Base-by-base conservation (phyloP, 1,140 invertebrate species). In the Scaptodrosophila lebanonensis region DNA sequence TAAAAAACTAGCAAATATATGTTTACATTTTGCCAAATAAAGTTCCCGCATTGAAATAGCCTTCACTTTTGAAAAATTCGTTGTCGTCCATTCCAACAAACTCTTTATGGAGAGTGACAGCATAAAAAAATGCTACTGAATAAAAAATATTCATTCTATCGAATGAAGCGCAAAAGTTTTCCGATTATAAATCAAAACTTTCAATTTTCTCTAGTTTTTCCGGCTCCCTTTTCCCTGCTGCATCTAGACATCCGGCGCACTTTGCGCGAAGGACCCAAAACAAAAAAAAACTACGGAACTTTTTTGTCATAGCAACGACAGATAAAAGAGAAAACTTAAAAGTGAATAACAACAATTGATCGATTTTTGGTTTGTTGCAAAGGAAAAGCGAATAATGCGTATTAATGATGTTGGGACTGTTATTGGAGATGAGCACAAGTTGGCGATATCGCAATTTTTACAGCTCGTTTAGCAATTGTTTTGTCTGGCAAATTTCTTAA, bases 171-270 rank as follows among this genome's bases (percentile, higher is more conserved):
- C 38, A 47, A 76, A 75, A 70, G 47, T 75, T 76, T 58, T 61
- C 18, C 70, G 71, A 57, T 67, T 77, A 67, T 67, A 77, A 72
- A 71, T 79, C 63, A 77, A 72, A 77, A 77, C 73, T 72, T 77
- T 79, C 58, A 52, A 72, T 64, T 71, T 77, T 77, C 59, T 57
- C 52, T 57, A 51, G 47, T 50, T 57, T 50, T 57, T 50, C 42
- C 65, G 36, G 48, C 32, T 67, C 33, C 25, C 16, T 25, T 8
- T 13, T 27, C 12, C 53, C 29, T 48, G 64, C 62, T 65, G 30
- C 29, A 47, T 43, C 33, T 17, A 50, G 69, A 75, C 42, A 75
- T 75, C 30, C 65, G 45, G 18, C 42, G 70, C 67, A 52, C 52
- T 33, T 49, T 64, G 68, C 72, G 64, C 72, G 72, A 67, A 71